Conservation (phyloP, 2,888 invertebrate species). For the Yponomeuta evonymella region DNA sequence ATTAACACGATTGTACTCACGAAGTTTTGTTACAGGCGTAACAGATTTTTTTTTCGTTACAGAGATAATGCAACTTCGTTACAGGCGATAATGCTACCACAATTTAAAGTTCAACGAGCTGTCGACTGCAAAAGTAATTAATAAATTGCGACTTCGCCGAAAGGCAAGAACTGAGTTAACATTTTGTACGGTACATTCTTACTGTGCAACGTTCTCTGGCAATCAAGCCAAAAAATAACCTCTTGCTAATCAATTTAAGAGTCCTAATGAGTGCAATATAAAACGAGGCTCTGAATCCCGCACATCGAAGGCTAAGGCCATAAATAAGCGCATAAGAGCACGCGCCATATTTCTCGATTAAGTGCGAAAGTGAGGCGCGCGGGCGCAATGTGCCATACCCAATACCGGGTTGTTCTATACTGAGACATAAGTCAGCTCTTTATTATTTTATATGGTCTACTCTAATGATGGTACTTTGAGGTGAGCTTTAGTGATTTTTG, state of each 20-base stretch:
- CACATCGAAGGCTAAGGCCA: conserved; percentile 47
- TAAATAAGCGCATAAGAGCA: conserved; percentile 73
- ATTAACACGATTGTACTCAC: no score
- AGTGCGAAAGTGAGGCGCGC: conserved; percentile 66
- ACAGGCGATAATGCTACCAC: no score
- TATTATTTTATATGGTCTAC: background rate
- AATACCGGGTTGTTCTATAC: background rate
- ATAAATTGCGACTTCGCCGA: no score
- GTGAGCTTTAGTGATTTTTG: no score
- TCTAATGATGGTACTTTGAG: background rate
- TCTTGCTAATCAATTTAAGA: conserved; percentile 62
- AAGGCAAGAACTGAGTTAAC: no score
- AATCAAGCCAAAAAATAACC: conserved; percentile 25
- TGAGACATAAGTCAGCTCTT: background rate
- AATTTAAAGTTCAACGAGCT: no score
- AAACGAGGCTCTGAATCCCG: conserved; percentile 66
- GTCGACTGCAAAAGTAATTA: no score
- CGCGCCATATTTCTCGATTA: conserved; percentile 75
- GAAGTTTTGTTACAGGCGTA: no score
- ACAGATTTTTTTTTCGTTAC: no score
- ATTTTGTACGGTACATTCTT: no score
- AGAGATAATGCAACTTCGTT: no score
- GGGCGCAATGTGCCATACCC: conserved; percentile 22
- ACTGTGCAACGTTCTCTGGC: background rate
- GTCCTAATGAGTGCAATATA: conserved; percentile 69